Evolutionary conservation across 2,888 invertebrate genomes (phyloP).

Genomic region (Rotaria sp.): DNA sequence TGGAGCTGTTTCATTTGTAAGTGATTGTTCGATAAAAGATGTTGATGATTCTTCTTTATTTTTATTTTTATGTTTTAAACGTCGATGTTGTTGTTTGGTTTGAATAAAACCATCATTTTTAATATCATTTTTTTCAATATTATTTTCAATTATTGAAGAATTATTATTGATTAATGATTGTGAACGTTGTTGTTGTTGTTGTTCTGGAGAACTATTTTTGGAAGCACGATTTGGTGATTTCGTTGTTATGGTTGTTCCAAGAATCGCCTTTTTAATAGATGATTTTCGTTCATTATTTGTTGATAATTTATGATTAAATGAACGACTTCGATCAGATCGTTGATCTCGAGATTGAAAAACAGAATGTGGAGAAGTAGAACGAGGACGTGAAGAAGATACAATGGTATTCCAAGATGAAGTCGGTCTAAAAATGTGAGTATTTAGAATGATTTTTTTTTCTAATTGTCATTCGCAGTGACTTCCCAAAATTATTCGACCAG

Average conservation of each 20-base stretch:
- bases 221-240: background rate
- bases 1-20: background rate
- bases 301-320: background rate
- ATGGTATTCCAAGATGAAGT: conserved; percentile 3
- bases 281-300: background rate
- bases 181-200: background rate
- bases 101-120: conserved; percentile 13
- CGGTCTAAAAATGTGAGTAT: background rate
- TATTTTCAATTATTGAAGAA: background rate
- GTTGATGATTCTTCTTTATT: background rate
- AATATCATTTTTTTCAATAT: background rate
- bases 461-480: no score
- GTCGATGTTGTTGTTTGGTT: background rate
- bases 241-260: background rate
- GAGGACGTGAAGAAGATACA: background rate
- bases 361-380: conserved; percentile 2
- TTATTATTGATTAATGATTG: background rate
- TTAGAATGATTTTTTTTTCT: no score
- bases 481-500: no score
- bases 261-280: background rate
- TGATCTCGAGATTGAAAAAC: background rate
- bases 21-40: background rate
- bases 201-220: background rate
- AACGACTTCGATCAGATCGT: conserved; percentile 21
- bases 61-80: conserved; percentile 5